Conservation (phyloP, 2,888 invertebrate genomes). For the Portevinia maculata region DNA sequence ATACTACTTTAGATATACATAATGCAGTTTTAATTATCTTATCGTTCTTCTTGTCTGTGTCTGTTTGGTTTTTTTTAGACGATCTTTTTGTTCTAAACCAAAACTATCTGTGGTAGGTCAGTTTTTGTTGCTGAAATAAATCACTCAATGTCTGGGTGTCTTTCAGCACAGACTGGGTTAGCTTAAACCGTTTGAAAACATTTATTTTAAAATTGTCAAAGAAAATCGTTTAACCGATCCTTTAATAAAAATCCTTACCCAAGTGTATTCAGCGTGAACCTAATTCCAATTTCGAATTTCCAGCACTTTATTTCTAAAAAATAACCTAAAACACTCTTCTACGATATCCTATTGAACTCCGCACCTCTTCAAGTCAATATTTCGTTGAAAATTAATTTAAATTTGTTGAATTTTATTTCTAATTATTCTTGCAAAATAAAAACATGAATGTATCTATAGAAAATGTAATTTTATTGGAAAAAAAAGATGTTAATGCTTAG, state of each 20-base stretch:
- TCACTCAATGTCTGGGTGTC: not conserved
- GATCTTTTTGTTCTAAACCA: conserved; percentile 2
- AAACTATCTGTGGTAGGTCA: not conserved
- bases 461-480: conserved; percentile 24
- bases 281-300: too few relatives aligned
- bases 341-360: conserved; percentile 13
- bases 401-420: conserved; percentile 28
- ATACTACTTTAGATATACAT: conserved; percentile 3
- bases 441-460: conserved; percentile 7
- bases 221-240: not conserved
- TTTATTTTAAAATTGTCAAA: not conserved
- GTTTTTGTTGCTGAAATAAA: too few relatives aligned
- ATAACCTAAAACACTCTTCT: not conserved
- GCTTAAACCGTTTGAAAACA: not conserved
- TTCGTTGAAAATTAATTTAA: conserved; percentile 10
- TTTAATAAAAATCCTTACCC: not conserved
- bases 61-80: conserved; percentile 3
- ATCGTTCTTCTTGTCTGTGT: conserved; percentile 19
- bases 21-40: not conserved
- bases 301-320: conserved; percentile 6
- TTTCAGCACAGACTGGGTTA: not conserved
- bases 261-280: too few relatives aligned
- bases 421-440: conserved; percentile 13
- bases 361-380: conserved; percentile 20
- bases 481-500: conserved; percentile 56